phyloP scores from a whole-genome alignment of 2,113 vertebrate genomes.

The Cheirogaleus medius region DNA sequence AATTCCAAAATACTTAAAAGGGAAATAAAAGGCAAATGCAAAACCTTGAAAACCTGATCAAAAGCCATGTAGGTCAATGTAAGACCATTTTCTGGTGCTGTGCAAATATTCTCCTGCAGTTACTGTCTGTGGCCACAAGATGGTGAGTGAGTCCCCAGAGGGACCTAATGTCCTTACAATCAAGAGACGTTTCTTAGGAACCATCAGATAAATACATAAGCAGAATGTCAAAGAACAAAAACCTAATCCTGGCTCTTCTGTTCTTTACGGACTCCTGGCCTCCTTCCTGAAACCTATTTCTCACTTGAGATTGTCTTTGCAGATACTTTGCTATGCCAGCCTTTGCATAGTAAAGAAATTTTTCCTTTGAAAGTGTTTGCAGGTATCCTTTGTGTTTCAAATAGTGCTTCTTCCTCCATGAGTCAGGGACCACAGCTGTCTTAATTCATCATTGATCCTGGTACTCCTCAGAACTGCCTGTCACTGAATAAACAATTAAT shows the following conservation, averaged over 20 bases:
- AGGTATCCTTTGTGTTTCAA: conserved; percentile 18
- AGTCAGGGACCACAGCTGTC: neutral
- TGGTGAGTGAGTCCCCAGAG: conserved; percentile 12
- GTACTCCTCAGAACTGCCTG: neutral
- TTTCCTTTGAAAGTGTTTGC: neutral
- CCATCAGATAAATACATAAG: neutral
- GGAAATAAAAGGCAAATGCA: neutral
- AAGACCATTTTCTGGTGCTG: neutral
- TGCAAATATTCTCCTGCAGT: neutral
- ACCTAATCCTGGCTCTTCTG: neutral
- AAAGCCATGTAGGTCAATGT: neutral
- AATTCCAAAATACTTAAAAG: neutral
- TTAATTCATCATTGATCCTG: neutral
- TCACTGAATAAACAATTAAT: neutral
- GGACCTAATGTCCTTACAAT: no score
- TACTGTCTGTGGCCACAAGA: conserved; percentile 51
- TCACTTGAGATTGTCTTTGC: neutral
- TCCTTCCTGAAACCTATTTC: neutral
- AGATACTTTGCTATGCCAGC: neutral
- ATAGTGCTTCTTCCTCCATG: neutral
- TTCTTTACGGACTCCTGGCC: neutral
- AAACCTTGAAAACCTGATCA: neutral
- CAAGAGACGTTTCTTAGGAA: neutral
- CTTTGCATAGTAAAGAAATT: neutral
- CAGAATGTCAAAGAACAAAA: neutral